Base-by-base conservation (phyloP, 2,888 invertebrate species). In the Pyrocoelia pectoralis region DNA sequence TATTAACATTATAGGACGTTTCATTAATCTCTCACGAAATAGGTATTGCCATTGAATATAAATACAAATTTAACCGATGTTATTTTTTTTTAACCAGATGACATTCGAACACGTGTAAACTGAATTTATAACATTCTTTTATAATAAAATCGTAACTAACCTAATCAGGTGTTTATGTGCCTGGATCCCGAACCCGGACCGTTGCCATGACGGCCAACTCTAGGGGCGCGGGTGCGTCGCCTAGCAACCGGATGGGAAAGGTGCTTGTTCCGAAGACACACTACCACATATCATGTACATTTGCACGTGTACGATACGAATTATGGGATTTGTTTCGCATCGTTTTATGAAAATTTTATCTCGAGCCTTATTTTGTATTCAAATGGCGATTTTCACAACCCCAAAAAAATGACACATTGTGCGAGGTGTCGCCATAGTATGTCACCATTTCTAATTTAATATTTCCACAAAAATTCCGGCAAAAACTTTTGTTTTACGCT, bases 201-300 rank as follows among this genome's bases (percentile, higher is more conserved):
- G 76, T 74, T 75, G 76, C 77, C 70, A 76, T 73, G 76, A 75
- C 67, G 76, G 70, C 74, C 75, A 77, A 68, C 65, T 70, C 76
- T 64, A 9, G 50, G 61, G 67, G 65, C 56, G 67, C 78, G 74
- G 70, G 69, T 77, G 76, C 80, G 82, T 83, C 81, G 82, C 80
- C 78, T 71, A 79, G 82, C 79, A 80, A 82, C 81, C 79, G 80
- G 79, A 78, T 78, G 79, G n/a, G 76, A 33, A 33, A 33, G 78
- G 78, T 78, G 77, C 74, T 77, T 79, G 82, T 84, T 81, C 84
- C 83, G 85, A 83, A 84, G 83, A 85, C 85, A 85, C 83, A 85
- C 84, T 87, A 85, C 84, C 85, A 81, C 73, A 76, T 76, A 67
- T 67, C 50, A 46, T 28, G 13, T 43, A 24, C 24, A 24, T 55